Percentiles rank a stretch among this genome's conserved stretches.
Evolutionary conservation across 2,797 vertebrate species (phyloP).

Genomic region (Diplodus puntazzo): DNA sequence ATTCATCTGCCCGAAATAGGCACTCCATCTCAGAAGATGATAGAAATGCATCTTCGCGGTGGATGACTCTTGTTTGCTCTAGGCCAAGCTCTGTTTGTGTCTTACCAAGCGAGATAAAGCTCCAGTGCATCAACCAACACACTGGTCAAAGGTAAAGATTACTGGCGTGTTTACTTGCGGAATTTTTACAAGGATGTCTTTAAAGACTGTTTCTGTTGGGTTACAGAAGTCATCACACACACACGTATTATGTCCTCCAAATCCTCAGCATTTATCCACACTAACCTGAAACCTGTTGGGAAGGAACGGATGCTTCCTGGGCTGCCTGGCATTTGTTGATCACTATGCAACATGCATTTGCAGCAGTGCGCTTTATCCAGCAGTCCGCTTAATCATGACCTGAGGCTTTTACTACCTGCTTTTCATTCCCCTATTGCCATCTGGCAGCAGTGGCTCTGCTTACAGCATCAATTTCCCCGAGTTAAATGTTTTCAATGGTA

Average conservation of each 20-base stretch:
- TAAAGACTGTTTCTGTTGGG: slow-evolving; percentile 45
- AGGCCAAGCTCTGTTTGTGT: slow-evolving; percentile 56
- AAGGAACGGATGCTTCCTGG: slow-evolving; percentile 41
- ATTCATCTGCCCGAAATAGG: slow-evolving; percentile 72
- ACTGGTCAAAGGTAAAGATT: slow-evolving; percentile 59
- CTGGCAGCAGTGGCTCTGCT: slow-evolving; percentile 76
- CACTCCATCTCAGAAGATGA: slow-evolving; percentile 61
- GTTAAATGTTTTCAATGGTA: slow-evolving; percentile 67
- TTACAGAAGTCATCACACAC: slow-evolving; percentile 41
- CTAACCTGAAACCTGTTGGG: slow-evolving; percentile 44
- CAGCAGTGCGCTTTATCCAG: slow-evolving; percentile 56
- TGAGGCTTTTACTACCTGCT: slow-evolving; percentile 69
- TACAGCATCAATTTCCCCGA: slow-evolving; percentile 70
- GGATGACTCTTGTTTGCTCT: slow-evolving; percentile 61
- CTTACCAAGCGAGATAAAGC: slow-evolving; percentile 51
- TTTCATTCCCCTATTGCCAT: slow-evolving; percentile 75
- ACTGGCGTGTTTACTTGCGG: slow-evolving; percentile 52
- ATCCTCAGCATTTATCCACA: slow-evolving; percentile 39
- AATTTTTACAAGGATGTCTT: slow-evolving; percentile 44
- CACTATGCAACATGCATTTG: slow-evolving; percentile 66
- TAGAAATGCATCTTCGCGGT: slow-evolving; percentile 57
- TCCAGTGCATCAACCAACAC: slow-evolving; percentile 26
- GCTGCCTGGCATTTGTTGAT: slow-evolving; percentile 66
- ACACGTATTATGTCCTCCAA: slow-evolving; percentile 38
- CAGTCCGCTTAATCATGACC: slow-evolving; percentile 69